Base-by-base conservation (phyloP, 2,113 vertebrate genomes). In the Rhinolophus sinicus region DNA sequence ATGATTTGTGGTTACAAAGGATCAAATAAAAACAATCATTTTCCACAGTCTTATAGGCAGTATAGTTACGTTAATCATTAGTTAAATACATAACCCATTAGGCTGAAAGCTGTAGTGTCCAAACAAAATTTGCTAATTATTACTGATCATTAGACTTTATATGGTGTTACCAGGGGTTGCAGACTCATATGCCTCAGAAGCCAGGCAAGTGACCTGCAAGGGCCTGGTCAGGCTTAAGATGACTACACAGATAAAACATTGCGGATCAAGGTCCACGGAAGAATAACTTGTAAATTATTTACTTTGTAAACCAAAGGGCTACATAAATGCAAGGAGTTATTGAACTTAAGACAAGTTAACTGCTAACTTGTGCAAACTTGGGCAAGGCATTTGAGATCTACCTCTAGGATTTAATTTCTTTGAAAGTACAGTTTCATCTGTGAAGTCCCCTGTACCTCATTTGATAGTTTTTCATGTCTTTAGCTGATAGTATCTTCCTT, bases 271-370 rank as follows among this genome's bases (percentile, higher is more conserved):
- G 64, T 67, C 47, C 47, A 77, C 60, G 30, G 50, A 91, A 85
- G 64, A 88, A 77, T 58, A 47, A 30, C 65, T 83, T 93, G 83
- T 97, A 62, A 89, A 75, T 96, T 96, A 85, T 88, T 93, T 88
- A 88, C 52, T 93, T 85, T 91, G 15, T 81, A 91, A 97, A 70
- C 38, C 62, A 78, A 88, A 95, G 62, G 40, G 82, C 54, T 69
- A 3, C 76, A 52, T 72, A 81, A 96, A 62, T 50, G 40, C 14
- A 89, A 95, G 60, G 22, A 72, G 19, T 83, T 84, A 65, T 24
- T 88, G 64, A 14, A 84, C 72, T 89, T 92, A 54, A 84, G 76
- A 65, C 15, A 93, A 93, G 47, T 70, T 93, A 96, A 67, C 24
- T 82, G 28, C 47, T 72, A 81, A 91, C n/a, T 94, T 81, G 28